phyloP scores from a whole-genome alignment of 2,113 vertebrate genomes.

The Budorcas taxicolor region DNA sequence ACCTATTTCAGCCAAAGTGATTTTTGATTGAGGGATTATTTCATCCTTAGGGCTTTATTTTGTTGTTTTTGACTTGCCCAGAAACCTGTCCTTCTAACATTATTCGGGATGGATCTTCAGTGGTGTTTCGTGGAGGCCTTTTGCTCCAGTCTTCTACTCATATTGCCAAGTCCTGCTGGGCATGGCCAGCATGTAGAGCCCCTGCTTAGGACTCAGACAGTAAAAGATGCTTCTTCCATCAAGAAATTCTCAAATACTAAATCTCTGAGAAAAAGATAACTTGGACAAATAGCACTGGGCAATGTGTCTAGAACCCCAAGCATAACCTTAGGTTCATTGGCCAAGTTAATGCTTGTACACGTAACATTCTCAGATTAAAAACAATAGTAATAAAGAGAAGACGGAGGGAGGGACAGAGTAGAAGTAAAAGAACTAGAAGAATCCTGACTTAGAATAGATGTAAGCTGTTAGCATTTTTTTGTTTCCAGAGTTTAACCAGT shows the following conservation, averaged over 20 bases:
- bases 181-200: neutral
- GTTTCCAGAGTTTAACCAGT: neutral
- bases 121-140: neutral
- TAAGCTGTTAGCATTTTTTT: neutral
- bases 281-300: neutral
- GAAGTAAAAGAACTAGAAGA: neutral
- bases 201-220: neutral
- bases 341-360: neutral
- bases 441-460: neutral
- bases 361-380: neutral
- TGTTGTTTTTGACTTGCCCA: conserved; percentile 26
- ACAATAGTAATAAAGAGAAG: neutral
- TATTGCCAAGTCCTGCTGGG: neutral
- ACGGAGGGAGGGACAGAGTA: neutral
- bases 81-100: conserved; percentile 16
- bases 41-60: conserved; percentile 50
- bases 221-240: neutral
- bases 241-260: neutral
- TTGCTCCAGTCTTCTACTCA: neutral
- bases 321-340: neutral
- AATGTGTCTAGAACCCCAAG: neutral
- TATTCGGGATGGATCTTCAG: neutral
- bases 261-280: neutral
- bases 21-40: conserved; percentile 61
- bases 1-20: conserved; percentile 56